Evolutionary conservation across 2,797 vertebrate genomes (phyloP), one percentile per base, ranked within the genome.

Genomic region (Toxotes lorentzi): DNA sequence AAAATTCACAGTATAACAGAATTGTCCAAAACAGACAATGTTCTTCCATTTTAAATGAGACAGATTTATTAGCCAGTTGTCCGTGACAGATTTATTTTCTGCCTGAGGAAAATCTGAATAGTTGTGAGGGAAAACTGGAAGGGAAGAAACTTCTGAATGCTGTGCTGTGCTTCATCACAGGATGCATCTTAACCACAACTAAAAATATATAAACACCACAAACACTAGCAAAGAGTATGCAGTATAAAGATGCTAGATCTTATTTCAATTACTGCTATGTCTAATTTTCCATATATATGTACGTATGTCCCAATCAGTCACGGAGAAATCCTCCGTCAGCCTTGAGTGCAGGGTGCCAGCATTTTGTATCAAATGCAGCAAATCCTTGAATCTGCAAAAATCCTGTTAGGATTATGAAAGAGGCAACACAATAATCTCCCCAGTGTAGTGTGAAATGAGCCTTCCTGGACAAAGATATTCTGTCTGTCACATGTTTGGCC

Each of bases 321-420:
- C 47, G 70, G 64, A 77, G 38, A 73, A 67, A 80, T 79, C 69
- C 40, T 59, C 35, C 60, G 66, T 78, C 63, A 86, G 70, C 27
- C 40, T 38, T 24, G n/a, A 78, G 48, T 16, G 41, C 54, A 62
- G 57, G 21, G 83, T 86, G 84, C 79, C 78, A 89, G 72, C 63
- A 88, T 90, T 90, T 85, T 30, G 32, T 79, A 86, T 88, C 73
- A 85, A 78, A 89, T 77, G 75, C 32, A 85, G 59, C 75, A 87
- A 91, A 94, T 91, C 79, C 86, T 83, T 83, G 85, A 92, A 90
- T 90, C 82, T 89, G 80, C 73, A 83, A 68, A 88, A 90, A 93
- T 89, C 89, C 85, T 85, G 82, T 94, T 90, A 91, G 81, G 77
- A 79, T 91, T 78, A 88, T 86, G 79, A 82, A 85, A 84, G 63